These are phyloP conservation scores for Drosophila mauritiana DNA, from an alignment of 1,140 invertebrate genomes.

Conservation along the genomic window DNA sequence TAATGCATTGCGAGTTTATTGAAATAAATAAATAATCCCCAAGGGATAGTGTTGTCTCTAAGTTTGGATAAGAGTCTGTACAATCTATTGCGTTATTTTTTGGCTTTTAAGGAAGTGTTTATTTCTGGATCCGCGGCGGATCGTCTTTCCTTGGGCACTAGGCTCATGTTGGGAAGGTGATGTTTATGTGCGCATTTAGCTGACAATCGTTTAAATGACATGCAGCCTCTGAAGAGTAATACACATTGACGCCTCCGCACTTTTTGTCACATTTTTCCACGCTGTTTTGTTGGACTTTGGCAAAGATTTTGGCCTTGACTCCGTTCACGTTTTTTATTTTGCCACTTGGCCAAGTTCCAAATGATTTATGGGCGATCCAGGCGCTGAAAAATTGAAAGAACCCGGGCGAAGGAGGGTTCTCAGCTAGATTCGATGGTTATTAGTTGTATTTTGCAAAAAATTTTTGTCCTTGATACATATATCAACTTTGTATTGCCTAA, in stretches of 20 bases:
- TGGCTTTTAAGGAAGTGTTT: background rate
- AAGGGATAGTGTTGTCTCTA: too few species aligned
- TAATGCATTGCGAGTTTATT: background rate
- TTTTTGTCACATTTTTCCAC: constrained; percentile 28
- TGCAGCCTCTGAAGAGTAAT: background rate
- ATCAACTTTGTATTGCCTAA: background rate
- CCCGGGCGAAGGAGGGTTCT: background rate
- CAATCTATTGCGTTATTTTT: too few species aligned
- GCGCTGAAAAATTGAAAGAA: background rate
- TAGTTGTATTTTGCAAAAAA: background rate
- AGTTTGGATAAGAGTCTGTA: too few species aligned
- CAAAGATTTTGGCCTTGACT: constrained; percentile 42
- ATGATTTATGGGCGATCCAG: constrained; percentile 58
- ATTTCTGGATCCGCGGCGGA: background rate
- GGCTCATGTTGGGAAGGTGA: background rate
- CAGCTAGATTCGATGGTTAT: constrained; percentile 5
- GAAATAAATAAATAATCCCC: too few species aligned
- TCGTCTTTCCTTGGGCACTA: background rate
- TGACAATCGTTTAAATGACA: background rate
- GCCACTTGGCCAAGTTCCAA: constrained; percentile 55
- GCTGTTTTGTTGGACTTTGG: constrained; percentile 37
- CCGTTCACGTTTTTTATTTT: constrained; percentile 15
- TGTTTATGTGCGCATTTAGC: constrained; percentile 2
- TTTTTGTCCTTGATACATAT: background rate
- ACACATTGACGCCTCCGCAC: constrained; percentile 14